phyloP scores from a whole-genome alignment of 2,113 vertebrate species.

The Dipodomys spectabilis region DNA sequence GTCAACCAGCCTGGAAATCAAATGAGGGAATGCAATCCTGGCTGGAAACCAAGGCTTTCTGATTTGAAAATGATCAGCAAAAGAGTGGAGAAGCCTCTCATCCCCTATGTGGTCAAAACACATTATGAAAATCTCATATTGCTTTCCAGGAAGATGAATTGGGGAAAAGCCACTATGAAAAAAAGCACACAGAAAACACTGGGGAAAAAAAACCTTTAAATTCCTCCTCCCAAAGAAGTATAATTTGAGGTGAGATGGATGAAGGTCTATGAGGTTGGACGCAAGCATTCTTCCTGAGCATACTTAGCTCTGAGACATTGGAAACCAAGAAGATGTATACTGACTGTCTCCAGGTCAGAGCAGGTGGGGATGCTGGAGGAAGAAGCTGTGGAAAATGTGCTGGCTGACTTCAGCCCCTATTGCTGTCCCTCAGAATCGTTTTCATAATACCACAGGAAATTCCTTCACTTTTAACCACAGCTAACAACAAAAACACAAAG shows the following conservation, averaged over 20 bases:
- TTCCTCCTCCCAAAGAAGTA: not conserved
- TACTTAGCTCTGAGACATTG: no score
- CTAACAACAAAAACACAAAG: not conserved
- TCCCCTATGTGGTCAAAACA: rapidly evolving
- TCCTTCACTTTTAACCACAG: not conserved
- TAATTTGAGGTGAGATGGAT: no score
- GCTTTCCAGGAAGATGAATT: not conserved
- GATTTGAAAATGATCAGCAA: not conserved
- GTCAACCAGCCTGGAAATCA: not conserved
- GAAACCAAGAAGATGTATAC: not conserved
- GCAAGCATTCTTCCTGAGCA: not conserved
- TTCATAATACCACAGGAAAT: not conserved
- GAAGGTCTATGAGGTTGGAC: not conserved
- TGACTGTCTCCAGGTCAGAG: not conserved
- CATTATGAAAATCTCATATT: not conserved
- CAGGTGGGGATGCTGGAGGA: not conserved
- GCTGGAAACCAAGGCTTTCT: no score
- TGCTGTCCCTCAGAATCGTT: not conserved
- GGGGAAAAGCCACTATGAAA: not conserved
- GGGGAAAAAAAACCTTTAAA: no score
- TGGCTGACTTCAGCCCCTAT: no score
- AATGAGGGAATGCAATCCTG: not conserved
- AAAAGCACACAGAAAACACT: not conserved
- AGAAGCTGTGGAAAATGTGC: not conserved
- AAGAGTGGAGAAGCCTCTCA: not conserved